Conservation (phyloP, 2,797 vertebrate genomes). For the Tarsius wallacei region DNA sequence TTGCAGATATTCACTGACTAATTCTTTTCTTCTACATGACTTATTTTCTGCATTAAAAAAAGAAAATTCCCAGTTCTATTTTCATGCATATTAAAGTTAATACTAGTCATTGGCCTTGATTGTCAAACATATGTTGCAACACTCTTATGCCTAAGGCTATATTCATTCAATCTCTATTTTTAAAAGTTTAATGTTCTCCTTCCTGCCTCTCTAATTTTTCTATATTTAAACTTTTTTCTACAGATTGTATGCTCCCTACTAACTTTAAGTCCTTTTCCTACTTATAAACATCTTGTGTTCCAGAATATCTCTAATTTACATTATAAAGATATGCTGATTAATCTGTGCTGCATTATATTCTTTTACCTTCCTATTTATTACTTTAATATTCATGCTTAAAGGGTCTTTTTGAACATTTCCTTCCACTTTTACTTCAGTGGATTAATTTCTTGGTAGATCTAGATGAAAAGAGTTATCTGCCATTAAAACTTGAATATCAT, state of each 20-base stretch:
- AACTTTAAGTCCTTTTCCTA: neutral
- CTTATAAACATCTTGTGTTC: neutral
- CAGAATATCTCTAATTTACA: neutral
- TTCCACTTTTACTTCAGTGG: neutral
- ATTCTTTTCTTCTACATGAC: neutral
- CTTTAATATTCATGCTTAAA: slow-evolving; percentile 17
- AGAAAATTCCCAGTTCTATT: neutral
- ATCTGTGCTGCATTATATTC: neutral
- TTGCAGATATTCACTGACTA: neutral
- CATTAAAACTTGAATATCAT: neutral
- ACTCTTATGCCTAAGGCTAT: neutral
- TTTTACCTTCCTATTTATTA: neutral
- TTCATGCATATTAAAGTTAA: neutral
- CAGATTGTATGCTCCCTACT: neutral
- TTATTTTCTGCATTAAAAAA: neutral
- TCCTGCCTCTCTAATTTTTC: neutral
- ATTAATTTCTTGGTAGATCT: neutral
- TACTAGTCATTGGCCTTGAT: neutral
- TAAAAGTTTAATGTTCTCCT: neutral
- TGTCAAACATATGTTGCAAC: neutral
- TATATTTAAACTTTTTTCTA: neutral
- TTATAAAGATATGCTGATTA: neutral
- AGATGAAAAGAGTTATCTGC: neutral
- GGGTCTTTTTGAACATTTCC: neutral
- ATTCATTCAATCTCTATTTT: slow-evolving; percentile 5